Evolutionary conservation across 2,888 invertebrate genomes (phyloP).

Genomic region (Scrobipalpa atriplicella): DNA sequence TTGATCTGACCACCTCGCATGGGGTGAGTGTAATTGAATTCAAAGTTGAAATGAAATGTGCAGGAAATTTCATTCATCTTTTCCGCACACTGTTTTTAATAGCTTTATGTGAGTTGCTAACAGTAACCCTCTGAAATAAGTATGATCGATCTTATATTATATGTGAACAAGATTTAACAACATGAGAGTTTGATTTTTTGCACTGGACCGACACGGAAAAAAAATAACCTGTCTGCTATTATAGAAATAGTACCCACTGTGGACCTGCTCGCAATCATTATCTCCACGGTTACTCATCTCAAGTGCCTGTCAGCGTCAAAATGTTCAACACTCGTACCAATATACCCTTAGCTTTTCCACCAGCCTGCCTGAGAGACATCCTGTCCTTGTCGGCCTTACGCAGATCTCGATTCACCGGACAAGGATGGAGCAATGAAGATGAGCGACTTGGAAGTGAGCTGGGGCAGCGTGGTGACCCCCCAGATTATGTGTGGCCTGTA

Average conservation of each 20-base stretch:
- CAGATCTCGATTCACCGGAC: background rate
- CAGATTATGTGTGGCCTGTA: slow-evolving; percentile 50
- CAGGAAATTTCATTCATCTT: too few species aligned
- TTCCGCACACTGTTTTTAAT: too few species aligned
- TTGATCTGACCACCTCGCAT: too few species aligned
- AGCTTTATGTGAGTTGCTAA: too few species aligned
- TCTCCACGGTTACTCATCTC: slow-evolving; percentile 51
- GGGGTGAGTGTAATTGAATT: too few species aligned
- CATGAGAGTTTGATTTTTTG: too few species aligned
- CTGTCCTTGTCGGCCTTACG: slow-evolving; percentile 3
- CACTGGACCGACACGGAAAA: too few species aligned
- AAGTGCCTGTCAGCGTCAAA: slow-evolving; percentile 45
- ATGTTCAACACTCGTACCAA: slow-evolving; percentile 30
- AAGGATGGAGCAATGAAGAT: slow-evolving; percentile 7
- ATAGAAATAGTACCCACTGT: slow-evolving; percentile 13
- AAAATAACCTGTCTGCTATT: background rate
- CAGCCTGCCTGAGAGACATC: background rate
- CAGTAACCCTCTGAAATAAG: too few species aligned
- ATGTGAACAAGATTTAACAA: too few species aligned
- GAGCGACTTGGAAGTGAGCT: background rate
- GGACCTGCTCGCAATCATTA: slow-evolving; percentile 37
- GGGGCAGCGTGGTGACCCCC: slow-evolving; percentile 32
- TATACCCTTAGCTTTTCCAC: slow-evolving; percentile 9
- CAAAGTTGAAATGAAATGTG: too few species aligned
- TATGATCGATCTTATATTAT: too few species aligned